Evolutionary conservation across 2,113 vertebrate genomes (phyloP), one percentile per base, ranked within the genome.

Genomic region (Dicentrarchus labrax): DNA sequence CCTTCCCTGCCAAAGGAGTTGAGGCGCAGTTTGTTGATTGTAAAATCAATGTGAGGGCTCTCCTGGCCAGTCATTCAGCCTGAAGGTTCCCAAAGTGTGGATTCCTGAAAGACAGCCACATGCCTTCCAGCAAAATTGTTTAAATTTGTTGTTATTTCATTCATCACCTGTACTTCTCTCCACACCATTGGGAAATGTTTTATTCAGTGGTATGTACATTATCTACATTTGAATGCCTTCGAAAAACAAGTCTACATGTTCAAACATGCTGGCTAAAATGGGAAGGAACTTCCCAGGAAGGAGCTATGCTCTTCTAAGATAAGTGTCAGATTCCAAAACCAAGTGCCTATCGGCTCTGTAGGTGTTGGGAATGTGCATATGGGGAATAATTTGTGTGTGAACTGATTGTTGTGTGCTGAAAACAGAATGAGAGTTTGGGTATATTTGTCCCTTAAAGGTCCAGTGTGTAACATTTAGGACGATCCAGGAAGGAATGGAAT

Each of bases 11-110:
- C 45, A 79, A 54, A 86, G 65, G 43, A 77, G 72, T 39, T 36
- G 48, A 80, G 66, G 45, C 72, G 78, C 76, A 62, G 19, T 74
- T 89, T 86, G 85, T 68, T 89, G 87, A 88, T 88, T 77, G 88
- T 76, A 89, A 92, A 92, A 91, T 91, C 89, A 77, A 87, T 89
- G 84, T 15, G 21, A 77, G 68, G 82, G 66, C 65, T 88, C 74
- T 65, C 39, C 53, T 75, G 80, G 48, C 72, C 51, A 66, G 11
- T 48, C 53, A 43, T 70, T 79, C 73, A 62, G 45, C 9, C 15
- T 22, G 62, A 80, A 54, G 53, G 51, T 54, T 88, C 56, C 57
- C 39, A 56, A 47, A 80, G 61, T 60, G 61, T 48, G 45, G 72
- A 43, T 38, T 71, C 39, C 39, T 78, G 41, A 66, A 59, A 75